These are phyloP conservation scores for Dunckerocampus dactyliophorus DNA, from an alignment of 2,113 vertebrate species.

Conservation along the genomic window DNA sequence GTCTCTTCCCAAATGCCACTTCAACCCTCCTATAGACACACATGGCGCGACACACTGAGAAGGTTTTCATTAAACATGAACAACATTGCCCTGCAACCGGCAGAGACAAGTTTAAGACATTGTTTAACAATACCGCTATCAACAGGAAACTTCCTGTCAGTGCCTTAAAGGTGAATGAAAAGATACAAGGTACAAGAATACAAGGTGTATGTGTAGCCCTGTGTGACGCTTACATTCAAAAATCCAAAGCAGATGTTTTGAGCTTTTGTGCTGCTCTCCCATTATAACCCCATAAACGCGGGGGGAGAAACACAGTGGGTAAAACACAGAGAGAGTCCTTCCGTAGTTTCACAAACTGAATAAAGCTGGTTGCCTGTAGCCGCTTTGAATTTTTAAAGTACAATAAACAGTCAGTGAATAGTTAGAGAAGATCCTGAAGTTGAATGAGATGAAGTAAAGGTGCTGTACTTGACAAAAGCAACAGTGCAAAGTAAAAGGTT, in stretches of 20 bases:
- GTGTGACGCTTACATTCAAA: slow-evolving; percentile 34
- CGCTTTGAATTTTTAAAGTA: slow-evolving; percentile 34
- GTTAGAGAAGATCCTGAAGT: slow-evolving; percentile 4
- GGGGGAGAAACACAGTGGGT: slow-evolving; percentile 27
- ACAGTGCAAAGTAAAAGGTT: background rate
- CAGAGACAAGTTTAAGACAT: slow-evolving; percentile 38
- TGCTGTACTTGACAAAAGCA: background rate
- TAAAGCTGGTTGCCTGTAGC: slow-evolving; percentile 11
- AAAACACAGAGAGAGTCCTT: slow-evolving; percentile 32
- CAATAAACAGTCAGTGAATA: slow-evolving; percentile 14
- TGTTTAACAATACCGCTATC: slow-evolving; percentile 45
- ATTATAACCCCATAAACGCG: slow-evolving; percentile 52
- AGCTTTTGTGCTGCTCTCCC: slow-evolving; percentile 39
- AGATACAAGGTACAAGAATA: slow-evolving; percentile 30
- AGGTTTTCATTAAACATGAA: slow-evolving; percentile 45
- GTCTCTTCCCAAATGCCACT: background rate
- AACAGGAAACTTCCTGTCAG: slow-evolving; percentile 45
- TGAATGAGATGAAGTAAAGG: background rate
- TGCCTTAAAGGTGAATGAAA: slow-evolving; percentile 51
- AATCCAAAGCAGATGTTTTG: slow-evolving; percentile 57
- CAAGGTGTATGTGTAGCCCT: slow-evolving; percentile 16
- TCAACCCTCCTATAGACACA: slow-evolving; percentile 2
- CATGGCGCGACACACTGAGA: slow-evolving; percentile 21
- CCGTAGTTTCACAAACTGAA: slow-evolving; percentile 38
- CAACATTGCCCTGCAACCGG: slow-evolving; percentile 26